These are phyloP conservation scores for Carcharodon carcharias DNA, from an alignment of 2,797 vertebrate species.

Conservation along the genomic window DNA sequence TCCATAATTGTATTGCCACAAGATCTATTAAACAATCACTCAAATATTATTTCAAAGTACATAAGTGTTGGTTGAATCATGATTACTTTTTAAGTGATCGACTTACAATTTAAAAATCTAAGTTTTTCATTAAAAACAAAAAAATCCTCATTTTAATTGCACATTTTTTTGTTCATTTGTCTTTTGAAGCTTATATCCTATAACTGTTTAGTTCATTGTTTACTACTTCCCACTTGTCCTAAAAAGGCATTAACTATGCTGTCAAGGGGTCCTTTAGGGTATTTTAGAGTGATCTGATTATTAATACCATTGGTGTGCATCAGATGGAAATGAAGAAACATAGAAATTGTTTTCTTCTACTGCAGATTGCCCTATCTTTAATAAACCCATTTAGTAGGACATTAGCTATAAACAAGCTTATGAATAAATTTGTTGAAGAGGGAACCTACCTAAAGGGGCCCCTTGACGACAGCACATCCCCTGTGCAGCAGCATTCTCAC, in stretches of 20 bases:
- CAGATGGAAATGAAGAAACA: no score
- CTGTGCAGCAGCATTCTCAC: conserved; percentile 57
- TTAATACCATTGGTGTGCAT: background rate
- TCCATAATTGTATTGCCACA: background rate
- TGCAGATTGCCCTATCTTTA: no score
- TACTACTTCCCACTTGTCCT: conserved; percentile 53
- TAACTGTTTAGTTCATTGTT: conserved; percentile 44
- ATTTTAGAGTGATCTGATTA: conserved; percentile 44
- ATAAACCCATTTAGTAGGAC: background rate
- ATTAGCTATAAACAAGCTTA: background rate
- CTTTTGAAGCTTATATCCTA: conserved; percentile 18
- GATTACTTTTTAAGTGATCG: background rate
- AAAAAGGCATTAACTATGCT: conserved; percentile 49
- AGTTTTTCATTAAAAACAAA: background rate
- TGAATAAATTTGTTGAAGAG: conserved; percentile 38
- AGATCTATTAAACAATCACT: background rate
- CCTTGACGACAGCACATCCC: conserved; percentile 64
- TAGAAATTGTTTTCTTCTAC: background rate
- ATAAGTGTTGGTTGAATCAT: background rate
- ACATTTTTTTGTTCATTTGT: background rate
- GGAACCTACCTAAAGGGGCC: conserved; percentile 72
- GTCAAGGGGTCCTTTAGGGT: conserved; percentile 51
- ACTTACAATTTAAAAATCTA: background rate
- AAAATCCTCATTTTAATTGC: background rate
- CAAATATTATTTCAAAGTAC: background rate